Evolutionary conservation across 2,797 vertebrate species (phyloP), one percentile per base, ranked within the genome.

Genomic region (Gymnoscopelus braueri): DNA sequence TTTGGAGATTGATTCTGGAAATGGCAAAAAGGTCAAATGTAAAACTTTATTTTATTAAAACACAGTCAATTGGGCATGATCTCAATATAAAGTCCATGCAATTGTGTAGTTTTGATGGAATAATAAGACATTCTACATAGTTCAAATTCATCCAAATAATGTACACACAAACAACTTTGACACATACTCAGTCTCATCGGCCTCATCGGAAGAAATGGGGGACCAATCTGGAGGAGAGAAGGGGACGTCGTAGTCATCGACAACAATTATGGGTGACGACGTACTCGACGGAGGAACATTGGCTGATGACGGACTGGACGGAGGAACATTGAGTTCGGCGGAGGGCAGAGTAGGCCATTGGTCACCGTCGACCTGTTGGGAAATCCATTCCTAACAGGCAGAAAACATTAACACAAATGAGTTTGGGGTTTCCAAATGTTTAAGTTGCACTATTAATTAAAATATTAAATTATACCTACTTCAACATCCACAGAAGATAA

Each of bases 1-100:
- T 47, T 29, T 60, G 59, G 4, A 47, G 59, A 60, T 60, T 35
- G 6, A 60, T 35, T 35, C 57, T 39, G 35, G 14, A 60, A 60
- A 19, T 15, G 4, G n/a, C 8, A 39, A 60, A 39, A 39, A 60
- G 12, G 15, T 47, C 44, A 60, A 60, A 44, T 3, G 7, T 52
- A 14, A 52, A 52, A 4, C 15, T 52, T 52, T 15, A 48, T n/a
- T n/a, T 19, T 19, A n/a, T 52, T 52, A 52, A 52, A 52, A n/a
- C 3, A 14, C 50, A 52, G 13, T 52, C 50, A 52, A 7, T 52
- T n/a, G 15, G 13, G 50, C 10, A 52, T 52, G 50, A 15, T 13
- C 14, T 5, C 11, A 48, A 48, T 48, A 6, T 48, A 48, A 6
- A 48, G 44, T 48, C 11, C 5, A 48, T 48, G 44, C 11, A 48